Evolutionary conservation across 1,140 invertebrate genomes (phyloP).

Genomic region (Pissodes strobi): DNA sequence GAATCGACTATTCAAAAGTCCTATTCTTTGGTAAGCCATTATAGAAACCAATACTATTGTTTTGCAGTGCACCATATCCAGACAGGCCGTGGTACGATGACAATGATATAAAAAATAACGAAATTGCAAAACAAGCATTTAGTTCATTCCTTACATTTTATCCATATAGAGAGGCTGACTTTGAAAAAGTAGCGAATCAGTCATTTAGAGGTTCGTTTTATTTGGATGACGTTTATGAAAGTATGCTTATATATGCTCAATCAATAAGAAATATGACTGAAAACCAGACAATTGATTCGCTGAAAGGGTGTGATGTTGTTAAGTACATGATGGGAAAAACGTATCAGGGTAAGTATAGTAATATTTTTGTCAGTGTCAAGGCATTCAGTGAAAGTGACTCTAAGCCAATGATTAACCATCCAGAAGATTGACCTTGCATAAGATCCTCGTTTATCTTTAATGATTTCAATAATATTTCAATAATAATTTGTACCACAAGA

Average conservation of each 20-base stretch:
- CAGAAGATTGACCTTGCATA: too few species aligned
- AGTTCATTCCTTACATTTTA: conserved; percentile 91
- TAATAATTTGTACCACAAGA: too few species aligned
- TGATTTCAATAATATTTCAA: too few species aligned
- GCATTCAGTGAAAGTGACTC: too few species aligned
- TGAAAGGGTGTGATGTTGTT: conserved; percentile 71
- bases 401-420: too few species aligned
- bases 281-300: conserved; percentile 57
- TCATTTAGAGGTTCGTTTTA: conserved; percentile 41
- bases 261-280: conserved; percentile 73
- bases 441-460: too few species aligned
- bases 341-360: conserved; percentile 69
- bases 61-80: conserved; percentile 41
- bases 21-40: too few species aligned
- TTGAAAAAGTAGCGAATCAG: conserved; percentile 35
- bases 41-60: too few species aligned
- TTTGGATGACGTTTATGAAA: conserved; percentile 86
- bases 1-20: too few species aligned
- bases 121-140: conserved; percentile 84
- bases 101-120: conserved; percentile 82
- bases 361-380: too few species aligned
- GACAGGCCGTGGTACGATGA: conserved; percentile 74
- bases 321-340: conserved; percentile 88
- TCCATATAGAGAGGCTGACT: conserved; percentile 57
- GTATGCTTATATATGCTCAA: conserved; percentile 88